Evolutionary conservation across 1,140 invertebrate genomes (phyloP).

Genomic region (Eriosoma lanigerum): DNA sequence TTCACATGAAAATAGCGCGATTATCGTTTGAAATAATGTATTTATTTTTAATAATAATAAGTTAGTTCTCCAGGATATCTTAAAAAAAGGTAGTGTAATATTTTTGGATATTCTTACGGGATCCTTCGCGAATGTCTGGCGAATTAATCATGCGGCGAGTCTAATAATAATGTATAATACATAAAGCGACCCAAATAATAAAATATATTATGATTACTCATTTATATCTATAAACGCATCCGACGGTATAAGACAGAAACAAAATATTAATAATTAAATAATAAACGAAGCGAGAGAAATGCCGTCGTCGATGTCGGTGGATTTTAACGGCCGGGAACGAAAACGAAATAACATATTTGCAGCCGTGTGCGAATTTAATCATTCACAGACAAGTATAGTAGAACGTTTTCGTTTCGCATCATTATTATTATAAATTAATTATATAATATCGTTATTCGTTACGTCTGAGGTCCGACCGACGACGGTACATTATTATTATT

Average conservation of each 20-base stretch:
- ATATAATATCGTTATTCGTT: too few species aligned
- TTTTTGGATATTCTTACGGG: neutral
- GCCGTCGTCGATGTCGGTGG: neutral
- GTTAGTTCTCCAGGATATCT: too few species aligned
- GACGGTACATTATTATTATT: too few species aligned
- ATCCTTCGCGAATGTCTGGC: neutral
- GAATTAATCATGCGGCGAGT: neutral
- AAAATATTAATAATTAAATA: neutral
- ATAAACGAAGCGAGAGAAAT: constrained; percentile 16
- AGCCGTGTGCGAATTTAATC: constrained; percentile 31
- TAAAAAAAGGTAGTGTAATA: neutral
- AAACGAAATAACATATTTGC: neutral
- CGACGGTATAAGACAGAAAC: too few species aligned
- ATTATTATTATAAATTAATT: too few species aligned
- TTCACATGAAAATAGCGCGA: too few species aligned
- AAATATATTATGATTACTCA: too few species aligned
- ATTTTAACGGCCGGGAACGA: constrained; percentile 18
- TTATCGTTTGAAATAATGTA: too few species aligned
- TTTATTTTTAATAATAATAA: too few species aligned
- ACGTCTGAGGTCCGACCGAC: too few species aligned
- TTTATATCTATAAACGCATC: neutral
- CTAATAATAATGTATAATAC: too few species aligned
- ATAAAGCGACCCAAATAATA: neutral
- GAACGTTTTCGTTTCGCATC: neutral
- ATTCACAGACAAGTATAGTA: neutral